phyloP scores from a whole-genome alignment of 2,888 invertebrate species.

The Nebria brevicollis region DNA sequence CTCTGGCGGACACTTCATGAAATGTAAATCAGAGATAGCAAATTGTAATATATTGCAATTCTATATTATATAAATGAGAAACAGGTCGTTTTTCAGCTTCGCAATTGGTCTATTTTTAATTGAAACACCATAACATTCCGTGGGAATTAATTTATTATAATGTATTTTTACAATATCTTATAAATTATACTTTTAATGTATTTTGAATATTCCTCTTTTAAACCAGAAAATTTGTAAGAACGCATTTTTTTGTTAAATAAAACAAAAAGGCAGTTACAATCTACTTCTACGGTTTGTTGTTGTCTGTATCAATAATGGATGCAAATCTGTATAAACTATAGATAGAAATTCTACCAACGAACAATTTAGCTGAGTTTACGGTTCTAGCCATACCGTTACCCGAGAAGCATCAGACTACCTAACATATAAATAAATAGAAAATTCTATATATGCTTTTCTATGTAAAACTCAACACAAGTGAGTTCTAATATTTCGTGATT shows the following conservation, averaged over 20 bases:
- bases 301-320: conserved; percentile 12
- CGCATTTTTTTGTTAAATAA: no score
- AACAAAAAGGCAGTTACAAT: conserved; percentile 29
- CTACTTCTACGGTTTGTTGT: conserved; percentile 33
- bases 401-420: conserved; percentile 37
- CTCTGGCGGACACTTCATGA: background rate
- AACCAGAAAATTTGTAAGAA: no score
- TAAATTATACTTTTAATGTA: no score
- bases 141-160: background rate
- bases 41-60: background rate
- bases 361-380: conserved; percentile 37
- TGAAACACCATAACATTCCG: background rate
- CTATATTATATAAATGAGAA: background rate
- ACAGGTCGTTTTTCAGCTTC: background rate
- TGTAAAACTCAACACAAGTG: background rate
- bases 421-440: background rate
- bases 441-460: background rate
- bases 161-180: no score
- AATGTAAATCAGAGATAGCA: background rate
- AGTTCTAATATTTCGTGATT: background rate
- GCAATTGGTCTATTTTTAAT: background rate
- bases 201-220: no score
- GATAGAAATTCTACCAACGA: background rate
- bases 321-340: background rate
- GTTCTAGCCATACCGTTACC: conserved; percentile 36